phyloP scores from a whole-genome alignment of 2,888 invertebrate genomes.

The Drosophila mayaguana region DNA sequence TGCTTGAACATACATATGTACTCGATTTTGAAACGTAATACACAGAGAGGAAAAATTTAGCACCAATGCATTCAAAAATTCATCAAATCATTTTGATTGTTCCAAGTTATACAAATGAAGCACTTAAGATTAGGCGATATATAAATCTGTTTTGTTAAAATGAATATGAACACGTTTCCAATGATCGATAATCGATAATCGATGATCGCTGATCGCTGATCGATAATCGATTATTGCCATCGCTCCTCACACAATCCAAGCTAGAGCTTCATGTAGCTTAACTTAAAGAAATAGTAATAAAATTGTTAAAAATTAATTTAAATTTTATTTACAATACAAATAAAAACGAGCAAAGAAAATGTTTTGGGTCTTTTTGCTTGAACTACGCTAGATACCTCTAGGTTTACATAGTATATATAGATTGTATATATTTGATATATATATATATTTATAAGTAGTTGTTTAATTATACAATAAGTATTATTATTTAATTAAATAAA shows the following conservation, averaged over 20 bases:
- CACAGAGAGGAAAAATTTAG: slow-evolving; percentile 67
- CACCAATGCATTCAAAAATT: slow-evolving; percentile 83
- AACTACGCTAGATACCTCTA: slow-evolving; percentile 71
- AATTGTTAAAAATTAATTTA: slow-evolving; percentile 70
- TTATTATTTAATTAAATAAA: slow-evolving; percentile 33
- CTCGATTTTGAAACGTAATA: slow-evolving; percentile 65
- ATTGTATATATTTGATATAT: slow-evolving; percentile 51
- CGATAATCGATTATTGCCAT: slow-evolving; percentile 16
- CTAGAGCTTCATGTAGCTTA: slow-evolving; percentile 35
- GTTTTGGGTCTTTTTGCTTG: slow-evolving; percentile 75
- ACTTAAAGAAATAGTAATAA: slow-evolving; percentile 72
- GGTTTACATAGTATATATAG: slow-evolving; percentile 52
- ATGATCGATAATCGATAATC: slow-evolving; percentile 20
- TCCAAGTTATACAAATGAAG: slow-evolving; percentile 80
- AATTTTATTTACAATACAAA: slow-evolving; percentile 80
- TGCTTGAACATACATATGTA: slow-evolving; percentile 50
- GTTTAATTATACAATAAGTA: slow-evolving; percentile 59
- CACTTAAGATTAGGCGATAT: slow-evolving; percentile 70
- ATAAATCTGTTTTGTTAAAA: slow-evolving; percentile 17
- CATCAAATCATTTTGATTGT: slow-evolving; percentile 82
- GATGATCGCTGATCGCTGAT: neutral
- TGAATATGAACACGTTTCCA: slow-evolving; percentile 71
- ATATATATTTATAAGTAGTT: slow-evolving; percentile 60
- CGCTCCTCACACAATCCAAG: neutral
- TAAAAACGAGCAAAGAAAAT: slow-evolving; percentile 75